Evolutionary conservation across 2,888 invertebrate genomes (phyloP).

Genomic region (Labia minor): DNA sequence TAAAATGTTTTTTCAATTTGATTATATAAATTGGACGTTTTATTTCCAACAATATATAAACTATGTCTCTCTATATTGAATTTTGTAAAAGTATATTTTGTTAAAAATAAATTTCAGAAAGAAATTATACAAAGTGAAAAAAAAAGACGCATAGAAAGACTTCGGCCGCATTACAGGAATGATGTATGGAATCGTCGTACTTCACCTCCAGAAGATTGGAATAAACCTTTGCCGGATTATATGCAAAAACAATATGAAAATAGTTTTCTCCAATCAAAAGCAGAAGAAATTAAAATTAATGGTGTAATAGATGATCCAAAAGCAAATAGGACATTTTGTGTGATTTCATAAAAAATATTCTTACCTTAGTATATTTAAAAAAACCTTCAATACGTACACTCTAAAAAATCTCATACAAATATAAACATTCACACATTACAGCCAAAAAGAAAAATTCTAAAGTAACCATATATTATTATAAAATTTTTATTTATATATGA

Average conservation of each 20-base stretch:
- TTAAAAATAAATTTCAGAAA: conserved; percentile 38
- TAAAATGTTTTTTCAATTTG: no score
- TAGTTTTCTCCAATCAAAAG: conserved; percentile 53
- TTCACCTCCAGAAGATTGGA: conserved; percentile 71
- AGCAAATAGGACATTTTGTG: conserved; percentile 24
- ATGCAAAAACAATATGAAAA: conserved; percentile 54
- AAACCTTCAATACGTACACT: neutral
- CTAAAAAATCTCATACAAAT: no score
- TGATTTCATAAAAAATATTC: conserved; percentile 23
- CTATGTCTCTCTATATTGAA: neutral
- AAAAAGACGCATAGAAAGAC: conserved; percentile 47
- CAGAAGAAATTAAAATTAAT: conserved; percentile 46
- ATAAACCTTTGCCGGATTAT: conserved; percentile 66
- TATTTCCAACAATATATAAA: conserved; percentile 9
- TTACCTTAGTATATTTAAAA: neutral
- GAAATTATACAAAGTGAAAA: conserved; percentile 62
- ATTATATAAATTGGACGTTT: no score
- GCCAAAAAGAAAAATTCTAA: no score
- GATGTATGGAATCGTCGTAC: conserved; percentile 67
- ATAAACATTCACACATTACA: no score
- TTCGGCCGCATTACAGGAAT: conserved; percentile 59
- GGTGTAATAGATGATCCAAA: conserved; percentile 22
- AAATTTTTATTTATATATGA: no score
- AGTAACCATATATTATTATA: no score
- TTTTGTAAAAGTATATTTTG: neutral